phyloP scores from a whole-genome alignment of 1,140 invertebrate genomes.

The Scaptomyza hsui region DNA sequence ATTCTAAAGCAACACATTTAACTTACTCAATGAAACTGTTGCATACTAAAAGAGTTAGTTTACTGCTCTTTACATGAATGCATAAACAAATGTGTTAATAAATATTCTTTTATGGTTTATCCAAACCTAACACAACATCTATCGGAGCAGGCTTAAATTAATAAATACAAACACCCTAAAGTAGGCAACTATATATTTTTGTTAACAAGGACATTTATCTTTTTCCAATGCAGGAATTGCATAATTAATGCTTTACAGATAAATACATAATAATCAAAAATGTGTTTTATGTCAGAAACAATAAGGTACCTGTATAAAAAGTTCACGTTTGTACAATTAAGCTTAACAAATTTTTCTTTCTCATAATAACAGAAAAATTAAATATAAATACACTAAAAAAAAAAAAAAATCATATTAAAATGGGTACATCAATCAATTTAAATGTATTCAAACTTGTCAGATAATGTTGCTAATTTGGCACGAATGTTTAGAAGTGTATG shows the following conservation, averaged over 20 bases:
- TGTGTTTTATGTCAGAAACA: too few species aligned
- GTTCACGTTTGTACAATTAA: too few species aligned
- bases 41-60: background rate
- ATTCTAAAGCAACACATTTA: background rate
- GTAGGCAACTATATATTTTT: constrained; percentile 11
- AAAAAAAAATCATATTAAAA: background rate
- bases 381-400: too few species aligned
- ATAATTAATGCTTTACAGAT: too few species aligned
- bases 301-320: too few species aligned
- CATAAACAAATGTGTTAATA: too few species aligned
- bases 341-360: too few species aligned
- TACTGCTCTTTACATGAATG: too few species aligned
- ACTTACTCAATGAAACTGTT: background rate
- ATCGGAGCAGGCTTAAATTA: background rate
- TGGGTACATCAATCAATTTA: background rate
- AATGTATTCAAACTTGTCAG: background rate
- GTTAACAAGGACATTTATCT: too few species aligned
- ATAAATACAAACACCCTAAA: constrained; percentile 8
- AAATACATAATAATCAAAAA: too few species aligned
- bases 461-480: background rate
- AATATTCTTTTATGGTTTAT: background rate
- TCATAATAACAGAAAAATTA: too few species aligned
- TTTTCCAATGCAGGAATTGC: too few species aligned
- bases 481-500: background rate
- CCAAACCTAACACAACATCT: background rate